Evolutionary conservation across 2,888 invertebrate genomes (phyloP).

Genomic region (Alcis repandata): DNA sequence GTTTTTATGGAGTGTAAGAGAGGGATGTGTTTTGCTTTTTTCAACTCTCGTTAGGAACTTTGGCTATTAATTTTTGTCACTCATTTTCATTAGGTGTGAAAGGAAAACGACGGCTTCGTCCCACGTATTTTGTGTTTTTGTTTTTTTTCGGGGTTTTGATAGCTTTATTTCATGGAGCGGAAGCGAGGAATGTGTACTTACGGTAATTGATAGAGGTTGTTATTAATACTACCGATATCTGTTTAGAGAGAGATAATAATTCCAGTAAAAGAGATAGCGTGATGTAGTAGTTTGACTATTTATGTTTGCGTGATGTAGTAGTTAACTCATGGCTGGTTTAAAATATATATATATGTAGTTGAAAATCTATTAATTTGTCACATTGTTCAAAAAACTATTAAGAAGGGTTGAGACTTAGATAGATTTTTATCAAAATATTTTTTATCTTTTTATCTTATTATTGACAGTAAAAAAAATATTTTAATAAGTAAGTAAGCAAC

Average conservation of each 20-base stretch:
- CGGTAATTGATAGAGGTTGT: conserved; percentile 16
- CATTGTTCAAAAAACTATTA: too few relatives aligned
- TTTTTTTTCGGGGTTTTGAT: conserved; percentile 38
- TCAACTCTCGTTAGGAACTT: conserved; percentile 72
- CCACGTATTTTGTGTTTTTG: conserved; percentile 40
- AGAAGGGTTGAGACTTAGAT: too few relatives aligned
- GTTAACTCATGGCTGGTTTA: too few relatives aligned
- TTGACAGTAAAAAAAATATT: too few relatives aligned
- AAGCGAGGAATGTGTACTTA: conserved; percentile 27
- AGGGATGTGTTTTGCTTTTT: conserved; percentile 76
- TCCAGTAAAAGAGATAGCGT: not conserved
- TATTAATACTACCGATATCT: not conserved
- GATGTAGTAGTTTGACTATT: too few relatives aligned
- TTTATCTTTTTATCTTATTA: too few relatives aligned
- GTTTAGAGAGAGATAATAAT: not conserved
- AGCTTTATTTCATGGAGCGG: conserved; percentile 36
- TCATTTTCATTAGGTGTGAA: conserved; percentile 57
- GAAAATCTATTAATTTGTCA: too few relatives aligned
- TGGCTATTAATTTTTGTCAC: conserved; percentile 74
- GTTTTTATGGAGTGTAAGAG: conserved; percentile 82
- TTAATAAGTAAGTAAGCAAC: too few relatives aligned
- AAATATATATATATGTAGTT: not conserved
- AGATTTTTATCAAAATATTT: too few relatives aligned
- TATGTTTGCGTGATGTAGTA: too few relatives aligned
- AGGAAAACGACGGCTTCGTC: conserved; percentile 39